Evolutionary conservation across 2,888 invertebrate genomes (phyloP), one percentile per base, ranked within the genome.

Genomic region (Caenorhabditis doughertyi): DNA sequence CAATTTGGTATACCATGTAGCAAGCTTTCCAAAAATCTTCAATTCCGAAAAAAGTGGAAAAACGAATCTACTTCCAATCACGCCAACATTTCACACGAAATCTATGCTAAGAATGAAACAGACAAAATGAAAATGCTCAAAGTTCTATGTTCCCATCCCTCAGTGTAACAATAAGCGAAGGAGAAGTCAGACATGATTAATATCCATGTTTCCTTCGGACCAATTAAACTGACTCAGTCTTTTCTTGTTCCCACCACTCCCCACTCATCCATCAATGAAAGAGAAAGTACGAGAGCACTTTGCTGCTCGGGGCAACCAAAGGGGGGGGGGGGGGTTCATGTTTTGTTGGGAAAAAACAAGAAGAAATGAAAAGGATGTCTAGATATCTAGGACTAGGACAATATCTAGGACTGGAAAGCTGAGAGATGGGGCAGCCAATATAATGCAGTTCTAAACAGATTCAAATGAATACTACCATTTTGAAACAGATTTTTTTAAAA

Each of bases 231-330:
- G 42, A 47, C 44, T 39, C 39, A 3, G 3, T 11, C 39, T 39
- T 39, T 9, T 39, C n/a, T n/a, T 18, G 21, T 2, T 21, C 35
- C 56, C 13, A 27, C 32, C 5, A 18, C 3, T 9, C 16, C 13
- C 8, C 49, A 58, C 9, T 73, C 73, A 73, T 72, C 72, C 62
- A 73, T 73, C 73, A 64, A 8, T 5, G 13, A 60, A 51, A 51
- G 35, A 8, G 21, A 53, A 64, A 73, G 67, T 47, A 11, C 47
- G n/a, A 3, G 27, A 47, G 44, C 62, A 64, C 51, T 73, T 44
- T 42, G 25, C n/a, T 39, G 29, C 49, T 64, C 64, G 21, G 53
- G 29, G 23, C 60, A 71, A 71, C 72, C 29, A 21, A 21, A 53
- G 9, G 13, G 27, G 8, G 23, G 16, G 32, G 7, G 29, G 7